Conservation (phyloP, 2,888 invertebrate species). For the Tachina lurida region DNA sequence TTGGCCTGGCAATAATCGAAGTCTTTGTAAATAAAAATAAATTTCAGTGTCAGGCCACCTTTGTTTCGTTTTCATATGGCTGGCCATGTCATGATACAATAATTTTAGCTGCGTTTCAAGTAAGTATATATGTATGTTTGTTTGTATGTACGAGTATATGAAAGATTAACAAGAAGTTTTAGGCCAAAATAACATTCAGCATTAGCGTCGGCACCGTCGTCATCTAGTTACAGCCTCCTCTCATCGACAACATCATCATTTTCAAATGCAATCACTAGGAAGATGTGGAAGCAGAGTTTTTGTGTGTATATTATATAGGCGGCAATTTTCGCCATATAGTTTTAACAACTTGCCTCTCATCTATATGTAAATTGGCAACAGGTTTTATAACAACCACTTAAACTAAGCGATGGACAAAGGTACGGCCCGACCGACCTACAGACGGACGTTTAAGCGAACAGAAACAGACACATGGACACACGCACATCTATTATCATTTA, state of each 20-base stretch:
- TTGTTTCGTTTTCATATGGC: conserved; percentile 17
- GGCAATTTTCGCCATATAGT: conserved; percentile 61
- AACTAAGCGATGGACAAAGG: conserved; percentile 8
- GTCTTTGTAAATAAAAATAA: conserved; percentile 44
- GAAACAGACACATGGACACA: neutral
- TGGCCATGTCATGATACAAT: conserved; percentile 24
- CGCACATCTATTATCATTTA: conserved; percentile 40
- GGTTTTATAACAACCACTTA: conserved; percentile 58
- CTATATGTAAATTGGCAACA: conserved; percentile 69
- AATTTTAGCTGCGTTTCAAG: conserved; percentile 16
- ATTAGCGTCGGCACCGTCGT: conserved; percentile 36
- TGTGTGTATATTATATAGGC: conserved; percentile 37
- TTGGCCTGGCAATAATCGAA: conserved; percentile 27
- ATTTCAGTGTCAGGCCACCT: conserved; percentile 52
- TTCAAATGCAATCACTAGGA: conserved; percentile 50
- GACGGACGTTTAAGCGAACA: neutral
- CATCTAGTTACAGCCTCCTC: conserved; percentile 41
- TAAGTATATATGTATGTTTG: neutral
- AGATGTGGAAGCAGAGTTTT: conserved; percentile 47
- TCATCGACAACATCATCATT: conserved; percentile 55
- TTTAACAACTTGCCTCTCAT: conserved; percentile 67
- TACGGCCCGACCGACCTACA: neutral
- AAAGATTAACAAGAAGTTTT: conserved; percentile 57
- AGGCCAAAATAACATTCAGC: conserved; percentile 25
- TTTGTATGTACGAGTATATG: neutral